Conservation (phyloP, 2,888 invertebrate species). For the Bursaphelenchus okinawaensis region DNA sequence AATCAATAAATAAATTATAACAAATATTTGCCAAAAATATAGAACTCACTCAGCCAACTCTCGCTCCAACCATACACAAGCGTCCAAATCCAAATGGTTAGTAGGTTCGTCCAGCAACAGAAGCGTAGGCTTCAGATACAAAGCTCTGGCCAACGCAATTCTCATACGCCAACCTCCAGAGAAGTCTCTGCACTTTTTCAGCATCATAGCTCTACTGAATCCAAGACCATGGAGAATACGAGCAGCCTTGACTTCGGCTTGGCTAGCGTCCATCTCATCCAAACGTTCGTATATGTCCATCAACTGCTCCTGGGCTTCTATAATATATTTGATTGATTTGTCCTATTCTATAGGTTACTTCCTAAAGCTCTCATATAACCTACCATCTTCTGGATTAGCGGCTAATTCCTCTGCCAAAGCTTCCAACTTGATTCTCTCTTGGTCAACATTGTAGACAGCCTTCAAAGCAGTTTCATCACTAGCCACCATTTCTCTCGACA, state of each 20-base stretch:
- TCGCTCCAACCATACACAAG: constrained; percentile 98
- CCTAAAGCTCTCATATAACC: no score
- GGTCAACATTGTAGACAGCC: constrained; percentile 97
- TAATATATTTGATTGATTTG: no score
- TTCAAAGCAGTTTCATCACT: constrained; percentile 89
- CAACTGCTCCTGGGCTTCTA: constrained; percentile 71
- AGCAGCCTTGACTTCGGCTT: constrained; percentile 87
- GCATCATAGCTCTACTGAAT: constrained; percentile 71
- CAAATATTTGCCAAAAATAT: not conserved
- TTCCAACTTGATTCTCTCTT: constrained; percentile 83
- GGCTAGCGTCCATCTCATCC: constrained; percentile 91
- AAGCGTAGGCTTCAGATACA: constrained; percentile 64
- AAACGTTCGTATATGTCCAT: constrained; percentile 95
- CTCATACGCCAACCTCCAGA: constrained; percentile 68
- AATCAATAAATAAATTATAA: not conserved
- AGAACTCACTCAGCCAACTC: constrained; percentile 74
- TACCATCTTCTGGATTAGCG: constrained; percentile 77
- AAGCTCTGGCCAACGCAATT: constrained; percentile 65
- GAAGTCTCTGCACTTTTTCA: constrained; percentile 68
- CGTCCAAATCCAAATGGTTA: constrained; percentile 72
- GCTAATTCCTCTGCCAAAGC: constrained; percentile 82
- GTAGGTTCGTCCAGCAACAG: constrained; percentile 66
- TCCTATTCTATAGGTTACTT: not conserved
- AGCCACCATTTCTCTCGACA: constrained; percentile 90
- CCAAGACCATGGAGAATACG: constrained; percentile 92